Evolutionary conservation across 2,888 invertebrate species (phyloP).

Genomic region (Drosophila leonis): DNA sequence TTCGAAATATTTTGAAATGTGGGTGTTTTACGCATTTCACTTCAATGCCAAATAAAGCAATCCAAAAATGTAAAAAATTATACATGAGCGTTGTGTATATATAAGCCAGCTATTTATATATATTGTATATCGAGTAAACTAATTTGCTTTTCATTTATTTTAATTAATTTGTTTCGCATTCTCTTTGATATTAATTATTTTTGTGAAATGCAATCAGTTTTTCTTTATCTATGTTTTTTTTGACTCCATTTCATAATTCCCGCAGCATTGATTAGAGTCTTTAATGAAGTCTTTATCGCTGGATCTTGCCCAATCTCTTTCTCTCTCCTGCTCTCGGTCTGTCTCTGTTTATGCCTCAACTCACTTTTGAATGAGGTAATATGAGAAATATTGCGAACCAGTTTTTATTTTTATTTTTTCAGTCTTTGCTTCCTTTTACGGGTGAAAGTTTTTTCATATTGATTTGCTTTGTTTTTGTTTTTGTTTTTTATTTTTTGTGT

Average conservation of each 20-base stretch:
- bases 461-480: constrained; percentile 21
- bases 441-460: constrained; percentile 64
- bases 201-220: constrained; percentile 4
- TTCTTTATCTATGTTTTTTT: background rate
- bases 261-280: constrained; percentile 38
- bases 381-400: constrained; percentile 69
- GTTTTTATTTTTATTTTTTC: constrained; percentile 38
- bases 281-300: constrained; percentile 45
- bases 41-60: constrained; percentile 27
- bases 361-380: constrained; percentile 59
- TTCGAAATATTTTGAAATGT: constrained; percentile 29
- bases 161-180: constrained; percentile 30
- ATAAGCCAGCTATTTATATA: background rate
- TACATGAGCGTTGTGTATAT: background rate
- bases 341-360: background rate
- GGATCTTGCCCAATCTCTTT: background rate
- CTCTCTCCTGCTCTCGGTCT: background rate
- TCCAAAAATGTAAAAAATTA: constrained; percentile 16
- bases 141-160: constrained; percentile 28
- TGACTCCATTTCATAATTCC: constrained; percentile 37
- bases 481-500: constrained; percentile 5
- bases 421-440: constrained; percentile 37
- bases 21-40: constrained; percentile 52
- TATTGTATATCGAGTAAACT: background rate
- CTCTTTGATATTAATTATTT: constrained; percentile 10